Evolutionary conservation across 2,888 invertebrate genomes (phyloP).

Genomic region (Nomada fucata): DNA sequence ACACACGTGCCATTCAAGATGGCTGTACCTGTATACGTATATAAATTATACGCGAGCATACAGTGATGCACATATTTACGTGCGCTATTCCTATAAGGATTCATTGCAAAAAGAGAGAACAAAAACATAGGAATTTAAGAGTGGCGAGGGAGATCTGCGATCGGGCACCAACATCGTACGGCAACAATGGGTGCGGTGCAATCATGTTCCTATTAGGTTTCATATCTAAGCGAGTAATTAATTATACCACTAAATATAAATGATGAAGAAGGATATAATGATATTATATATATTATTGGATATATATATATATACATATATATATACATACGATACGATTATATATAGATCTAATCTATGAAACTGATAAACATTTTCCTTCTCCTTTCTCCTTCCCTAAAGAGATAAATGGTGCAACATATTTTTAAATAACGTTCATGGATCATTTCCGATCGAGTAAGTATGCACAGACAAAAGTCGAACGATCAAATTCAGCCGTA

Average conservation of each 20-base stretch:
- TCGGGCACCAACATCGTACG: slow-evolving; percentile 74
- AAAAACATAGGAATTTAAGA: slow-evolving; percentile 51
- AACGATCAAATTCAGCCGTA: too few species aligned
- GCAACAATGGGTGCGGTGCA: slow-evolving; percentile 81
- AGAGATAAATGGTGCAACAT: slow-evolving; percentile 43
- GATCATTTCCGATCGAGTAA: too few species aligned
- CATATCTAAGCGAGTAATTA: slow-evolving; percentile 84
- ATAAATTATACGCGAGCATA: slow-evolving; percentile 64
- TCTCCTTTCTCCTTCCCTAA: slow-evolving; percentile 65
- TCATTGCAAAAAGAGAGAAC: slow-evolving; percentile 31
- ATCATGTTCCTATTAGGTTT: slow-evolving; percentile 85
- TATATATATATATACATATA: slow-evolving; percentile 81
- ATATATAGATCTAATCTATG: slow-evolving; percentile 80
- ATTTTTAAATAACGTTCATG: slow-evolving; percentile 2
- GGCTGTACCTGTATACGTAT: slow-evolving; percentile 71
- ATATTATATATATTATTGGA: slow-evolving; percentile 83
- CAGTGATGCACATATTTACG: slow-evolving; percentile 56
- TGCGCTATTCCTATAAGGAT: slow-evolving; percentile 56
- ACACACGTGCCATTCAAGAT: slow-evolving; percentile 45
- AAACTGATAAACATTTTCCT: slow-evolving; percentile 76
- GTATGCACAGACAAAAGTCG: too few species aligned
- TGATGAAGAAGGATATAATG: slow-evolving; percentile 83
- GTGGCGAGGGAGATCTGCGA: slow-evolving; percentile 54
- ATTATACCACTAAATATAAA: slow-evolving; percentile 84
- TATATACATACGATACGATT: slow-evolving; percentile 75